A percentile compares a stretch with the other conserved stretches of the same genome.
phyloP scores from a whole-genome alignment of 1,140 invertebrate species.

The Bombyx mandarina region DNA sequence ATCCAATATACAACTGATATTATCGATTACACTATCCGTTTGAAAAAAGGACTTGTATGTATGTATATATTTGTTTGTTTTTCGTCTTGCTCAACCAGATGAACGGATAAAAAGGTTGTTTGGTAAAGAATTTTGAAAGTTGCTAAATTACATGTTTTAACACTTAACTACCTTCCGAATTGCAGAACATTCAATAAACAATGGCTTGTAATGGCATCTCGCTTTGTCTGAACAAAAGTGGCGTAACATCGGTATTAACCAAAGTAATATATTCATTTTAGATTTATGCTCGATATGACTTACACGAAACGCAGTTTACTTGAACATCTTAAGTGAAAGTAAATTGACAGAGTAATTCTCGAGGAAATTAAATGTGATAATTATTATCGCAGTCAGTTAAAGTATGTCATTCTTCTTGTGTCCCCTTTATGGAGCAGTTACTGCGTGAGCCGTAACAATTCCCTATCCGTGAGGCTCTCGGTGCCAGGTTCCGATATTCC shows the following conservation, averaged over 20 bases:
- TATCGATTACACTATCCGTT: too few species aligned
- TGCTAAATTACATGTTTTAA: conserved; percentile 29
- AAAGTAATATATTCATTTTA: conserved; percentile 28
- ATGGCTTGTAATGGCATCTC: conserved; percentile 48
- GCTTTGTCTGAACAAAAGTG: conserved; percentile 43
- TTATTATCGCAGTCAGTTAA: conserved; percentile 4
- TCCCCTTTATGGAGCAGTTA: conserved; percentile 6
- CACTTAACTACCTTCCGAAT: conserved; percentile 23
- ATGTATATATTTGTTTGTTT: too few species aligned
- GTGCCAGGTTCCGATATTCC: too few species aligned
- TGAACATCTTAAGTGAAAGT: background rate
- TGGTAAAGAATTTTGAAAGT: background rate
- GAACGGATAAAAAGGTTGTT: too few species aligned
- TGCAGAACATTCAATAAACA: conserved; percentile 48
- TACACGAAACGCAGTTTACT: background rate
- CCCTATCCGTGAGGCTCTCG: too few species aligned
- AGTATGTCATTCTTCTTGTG: conserved; percentile 12
- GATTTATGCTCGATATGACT: background rate
- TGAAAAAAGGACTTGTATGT: too few species aligned
- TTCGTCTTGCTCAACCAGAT: too few species aligned
- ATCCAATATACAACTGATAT: too few species aligned
- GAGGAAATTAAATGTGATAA: too few species aligned
- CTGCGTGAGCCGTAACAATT: too few species aligned
- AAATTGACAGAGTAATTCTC: background rate
- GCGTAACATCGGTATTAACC: conserved; percentile 43